Evolutionary conservation across 1,140 invertebrate species (phyloP).

Genomic region (Aplysia californica): DNA sequence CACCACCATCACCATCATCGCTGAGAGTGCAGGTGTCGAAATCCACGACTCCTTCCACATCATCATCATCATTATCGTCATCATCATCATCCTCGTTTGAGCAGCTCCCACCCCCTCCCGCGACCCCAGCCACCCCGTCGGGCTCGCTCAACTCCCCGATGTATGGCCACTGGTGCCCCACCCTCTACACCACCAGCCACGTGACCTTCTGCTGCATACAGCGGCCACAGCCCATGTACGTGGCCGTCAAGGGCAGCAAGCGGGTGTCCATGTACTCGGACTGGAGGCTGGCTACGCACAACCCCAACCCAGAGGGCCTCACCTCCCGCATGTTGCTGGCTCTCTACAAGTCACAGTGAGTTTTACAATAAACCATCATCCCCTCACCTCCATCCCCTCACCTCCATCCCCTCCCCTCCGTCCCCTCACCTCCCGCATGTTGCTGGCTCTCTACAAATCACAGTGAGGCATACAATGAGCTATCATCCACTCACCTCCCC

Average conservation of each 20-base stretch:
- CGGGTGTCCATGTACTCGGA: constrained; percentile 98
- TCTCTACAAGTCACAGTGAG: constrained; percentile 66
- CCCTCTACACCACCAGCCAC: constrained; percentile 52
- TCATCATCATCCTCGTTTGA: not conserved
- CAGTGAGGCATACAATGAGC: too few relatives aligned
- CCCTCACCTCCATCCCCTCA: too few relatives aligned
- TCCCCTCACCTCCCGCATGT: constrained; percentile 76
- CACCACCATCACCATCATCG: constrained; percentile 2
- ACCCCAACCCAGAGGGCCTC: constrained; percentile 78
- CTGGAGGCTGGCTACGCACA: constrained; percentile 79
- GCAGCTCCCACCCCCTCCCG: not conserved
- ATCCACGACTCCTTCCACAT: too few relatives aligned
- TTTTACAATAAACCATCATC: too few relatives aligned
- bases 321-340: constrained; percentile 76
- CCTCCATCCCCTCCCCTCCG: too few relatives aligned
- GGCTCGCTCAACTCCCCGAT: constrained; percentile 24
- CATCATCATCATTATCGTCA: constrained; percentile 6
- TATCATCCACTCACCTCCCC: too few relatives aligned
- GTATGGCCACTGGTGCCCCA: constrained; percentile 57
- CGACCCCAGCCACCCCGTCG: constrained; percentile 24
- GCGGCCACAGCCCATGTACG: constrained; percentile 94
- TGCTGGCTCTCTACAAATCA: constrained; percentile 72
- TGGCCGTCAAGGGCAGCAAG: constrained; percentile 75
- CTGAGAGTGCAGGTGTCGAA: constrained; percentile 16
- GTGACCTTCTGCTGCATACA: constrained; percentile 92